Base-by-base conservation (phyloP, 2,888 invertebrate genomes). In the Notodromas monacha region DNA sequence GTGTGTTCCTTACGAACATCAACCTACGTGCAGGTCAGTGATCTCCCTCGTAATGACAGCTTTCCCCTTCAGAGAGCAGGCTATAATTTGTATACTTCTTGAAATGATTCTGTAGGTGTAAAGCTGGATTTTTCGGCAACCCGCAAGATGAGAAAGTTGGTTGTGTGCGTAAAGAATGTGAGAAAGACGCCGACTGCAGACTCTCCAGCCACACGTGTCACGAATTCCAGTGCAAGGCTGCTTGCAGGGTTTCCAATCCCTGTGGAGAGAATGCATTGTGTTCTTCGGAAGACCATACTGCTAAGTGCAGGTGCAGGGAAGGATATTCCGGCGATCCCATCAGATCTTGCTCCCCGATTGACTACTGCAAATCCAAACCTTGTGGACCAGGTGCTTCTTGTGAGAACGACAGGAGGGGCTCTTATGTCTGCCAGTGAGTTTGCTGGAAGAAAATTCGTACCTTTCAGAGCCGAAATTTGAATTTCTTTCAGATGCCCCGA, bases 251-350 rank as follows among this genome's bases (percentile, higher is more conserved):
- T 3, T 56, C 63, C n/a, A 72, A 74, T 46, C 65, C 68, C 11
- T 79, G 79, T 42, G 76, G 74, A 1, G 62, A 63, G 31, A 74
- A 77, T 47, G 67, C 77, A 1, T 54, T 77, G 26, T 79, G 79
- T 44, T 68, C 73, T 1, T 68, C 74, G 2, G 70, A 74, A 46
- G 63, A 63, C 41, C 77, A 79, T 42, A 57, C 58, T 36, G 68
- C 68, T 45, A 41, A 62, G 2, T 69, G 69, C 43, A 68, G 69
- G 40, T 79, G 79, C 45, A 74, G 74, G 49, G 76, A 77, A 8
- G 77, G 77, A 1, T 76, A 61, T 42, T 70, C 34, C 1, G 77
- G 76, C 3, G 65, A 76, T 46, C 65, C 76, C 2, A 50, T 58
- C 6, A 52, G 50, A 15, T 65, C 64, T 13, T 79, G 79, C 42